Evolutionary conservation across 2,113 vertebrate species (phyloP).

Genomic region (Elgaria multicarinata): DNA sequence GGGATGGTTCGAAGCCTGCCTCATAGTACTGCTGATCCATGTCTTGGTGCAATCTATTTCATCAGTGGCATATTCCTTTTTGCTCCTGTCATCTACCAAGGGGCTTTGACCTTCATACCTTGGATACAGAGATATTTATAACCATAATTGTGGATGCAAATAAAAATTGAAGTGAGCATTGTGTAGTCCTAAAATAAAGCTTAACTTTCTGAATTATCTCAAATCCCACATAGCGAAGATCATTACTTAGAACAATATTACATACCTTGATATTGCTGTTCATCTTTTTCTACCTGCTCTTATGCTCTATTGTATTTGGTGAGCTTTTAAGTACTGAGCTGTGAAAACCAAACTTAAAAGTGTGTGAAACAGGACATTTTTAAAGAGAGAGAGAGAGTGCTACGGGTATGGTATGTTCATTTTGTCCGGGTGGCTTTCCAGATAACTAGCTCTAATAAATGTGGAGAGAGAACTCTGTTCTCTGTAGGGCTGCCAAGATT

Average conservation of each 20-base stretch:
- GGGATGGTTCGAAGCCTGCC: neutral
- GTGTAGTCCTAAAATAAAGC: neutral
- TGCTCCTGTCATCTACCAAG: neutral
- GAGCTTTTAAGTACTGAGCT: constrained; percentile 45
- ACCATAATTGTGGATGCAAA: neutral
- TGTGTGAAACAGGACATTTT: constrained; percentile 56
- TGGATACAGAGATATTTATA: neutral
- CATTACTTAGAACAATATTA: neutral
- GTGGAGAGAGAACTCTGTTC: constrained; percentile 61
- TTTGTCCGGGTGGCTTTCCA: constrained; percentile 64
- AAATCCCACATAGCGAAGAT: neutral
- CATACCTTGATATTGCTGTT: neutral
- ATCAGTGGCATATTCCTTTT: neutral
- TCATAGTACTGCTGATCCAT: neutral
- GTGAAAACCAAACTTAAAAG: constrained; percentile 40
- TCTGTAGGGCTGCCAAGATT: constrained; percentile 62
- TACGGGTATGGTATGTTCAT: constrained; percentile 66
- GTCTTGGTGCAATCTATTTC: neutral
- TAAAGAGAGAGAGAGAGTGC: constrained; percentile 16
- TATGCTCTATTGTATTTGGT: constrained; percentile 22
- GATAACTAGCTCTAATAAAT: constrained; percentile 66
- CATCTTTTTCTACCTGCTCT: constrained; percentile 16
- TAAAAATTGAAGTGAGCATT: constrained; percentile 3
- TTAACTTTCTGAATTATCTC: neutral
- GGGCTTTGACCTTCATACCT: neutral